These are phyloP conservation scores for Nasua narica DNA, from an alignment of 2,797 vertebrate species.

Conservation along the genomic window DNA sequence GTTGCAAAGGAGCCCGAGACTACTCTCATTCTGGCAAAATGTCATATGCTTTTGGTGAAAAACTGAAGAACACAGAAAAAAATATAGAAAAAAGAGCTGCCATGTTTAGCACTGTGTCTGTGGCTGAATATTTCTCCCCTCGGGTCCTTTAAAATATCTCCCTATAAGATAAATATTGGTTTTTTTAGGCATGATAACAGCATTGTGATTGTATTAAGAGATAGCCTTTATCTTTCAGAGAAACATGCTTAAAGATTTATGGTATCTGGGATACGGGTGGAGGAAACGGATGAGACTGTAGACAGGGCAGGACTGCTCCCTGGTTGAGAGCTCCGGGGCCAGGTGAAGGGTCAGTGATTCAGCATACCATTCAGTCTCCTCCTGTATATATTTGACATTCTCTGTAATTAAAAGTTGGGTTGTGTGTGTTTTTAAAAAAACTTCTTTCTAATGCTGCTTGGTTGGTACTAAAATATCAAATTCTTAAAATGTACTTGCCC, in stretches of 20 bases:
- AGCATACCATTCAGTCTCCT: not conserved
- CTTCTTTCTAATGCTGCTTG: not conserved
- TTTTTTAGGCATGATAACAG: slow-evolving; percentile 32
- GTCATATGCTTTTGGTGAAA: not conserved
- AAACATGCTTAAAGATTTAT: not conserved
- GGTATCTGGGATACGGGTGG: not conserved
- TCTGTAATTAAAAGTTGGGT: not conserved
- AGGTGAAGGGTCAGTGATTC: not conserved
- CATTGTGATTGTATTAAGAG: not conserved
- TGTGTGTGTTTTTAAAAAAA: not conserved
- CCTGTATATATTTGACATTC: not conserved
- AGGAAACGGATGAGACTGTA: not conserved
- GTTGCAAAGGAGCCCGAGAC: not conserved
- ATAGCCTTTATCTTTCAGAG: slow-evolving; percentile 12
- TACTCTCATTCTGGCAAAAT: not conserved
- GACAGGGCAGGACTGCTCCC: not conserved
- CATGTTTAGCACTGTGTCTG: not conserved
- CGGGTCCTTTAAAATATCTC: not conserved
- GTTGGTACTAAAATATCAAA: not conserved
- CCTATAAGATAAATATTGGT: slow-evolving; percentile 1
- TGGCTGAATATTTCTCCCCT: not conserved
- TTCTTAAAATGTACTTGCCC: not conserved
- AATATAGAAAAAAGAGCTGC: not conserved
- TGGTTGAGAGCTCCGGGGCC: not conserved
- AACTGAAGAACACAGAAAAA: not conserved